phyloP scores from a whole-genome alignment of 2,888 invertebrate species.

The Synergus gifuensis region DNA sequence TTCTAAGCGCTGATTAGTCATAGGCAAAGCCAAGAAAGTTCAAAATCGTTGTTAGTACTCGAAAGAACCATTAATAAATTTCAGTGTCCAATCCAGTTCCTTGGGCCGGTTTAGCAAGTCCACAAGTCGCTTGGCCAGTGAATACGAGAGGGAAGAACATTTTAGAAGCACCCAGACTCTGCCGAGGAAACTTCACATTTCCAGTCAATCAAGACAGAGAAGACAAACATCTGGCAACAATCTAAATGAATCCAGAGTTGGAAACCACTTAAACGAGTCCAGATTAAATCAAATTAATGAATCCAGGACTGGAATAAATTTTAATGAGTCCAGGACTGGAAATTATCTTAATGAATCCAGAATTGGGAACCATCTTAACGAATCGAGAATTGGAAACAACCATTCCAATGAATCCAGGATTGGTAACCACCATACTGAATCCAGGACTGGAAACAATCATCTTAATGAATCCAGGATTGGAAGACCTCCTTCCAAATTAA shows the following conservation, averaged over 20 bases:
- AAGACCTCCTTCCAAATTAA: constrained; percentile 35
- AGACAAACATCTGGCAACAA: constrained; percentile 29
- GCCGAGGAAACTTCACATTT: constrained; percentile 81
- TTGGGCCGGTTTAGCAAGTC: constrained; percentile 91
- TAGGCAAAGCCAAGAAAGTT: constrained; percentile 9
- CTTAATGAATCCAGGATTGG: constrained; percentile 75
- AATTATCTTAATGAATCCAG: constrained; percentile 5
- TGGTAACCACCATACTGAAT: constrained; percentile 2
- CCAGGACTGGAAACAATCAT: constrained; percentile 73
- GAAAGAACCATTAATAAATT: constrained; percentile 36
- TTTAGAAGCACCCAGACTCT: constrained; percentile 86
- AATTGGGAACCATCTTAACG: constrained; percentile 5
- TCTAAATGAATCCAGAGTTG: constrained; percentile 42
- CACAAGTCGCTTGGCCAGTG: constrained; percentile 83
- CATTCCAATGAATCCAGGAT: constrained; percentile 40
- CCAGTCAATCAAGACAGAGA: constrained; percentile 72
- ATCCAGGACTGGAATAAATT: constrained; percentile 72
- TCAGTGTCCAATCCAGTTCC: constrained; percentile 85
- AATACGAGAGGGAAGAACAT: constrained; percentile 81
- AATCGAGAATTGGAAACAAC: constrained; percentile 4
- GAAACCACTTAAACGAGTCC: constrained; percentile 64
- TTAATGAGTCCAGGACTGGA: constrained; percentile 63
- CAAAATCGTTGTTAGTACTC: constrained; percentile 1
- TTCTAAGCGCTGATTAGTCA: constrained; percentile 34
- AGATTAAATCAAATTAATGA: background rate